A percentile compares a stretch with the other conserved stretches of the same genome.
Evolutionary conservation across 1,140 invertebrate species (phyloP).

Genomic region (Mylabris phalerata): DNA sequence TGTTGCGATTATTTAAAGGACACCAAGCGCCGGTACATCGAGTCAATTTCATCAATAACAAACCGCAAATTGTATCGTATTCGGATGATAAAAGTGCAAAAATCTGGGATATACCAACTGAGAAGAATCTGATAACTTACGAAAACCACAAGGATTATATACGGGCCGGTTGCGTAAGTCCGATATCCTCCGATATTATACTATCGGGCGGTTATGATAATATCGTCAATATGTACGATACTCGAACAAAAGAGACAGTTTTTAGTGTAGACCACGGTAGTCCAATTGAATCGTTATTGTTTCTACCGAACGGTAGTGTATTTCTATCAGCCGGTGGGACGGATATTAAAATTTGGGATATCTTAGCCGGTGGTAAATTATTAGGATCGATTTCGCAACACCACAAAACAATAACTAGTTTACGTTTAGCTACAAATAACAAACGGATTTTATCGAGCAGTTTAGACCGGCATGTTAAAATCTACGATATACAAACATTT

Average conservation of each 20-base stretch:
- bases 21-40: slow-evolving; percentile 67
- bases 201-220: slow-evolving; percentile 92
- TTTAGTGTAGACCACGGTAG: slow-evolving; percentile 78
- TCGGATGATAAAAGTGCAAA: slow-evolving; percentile 88
- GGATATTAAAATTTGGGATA: slow-evolving; percentile 91
- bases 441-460: slow-evolving; percentile 81
- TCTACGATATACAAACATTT: slow-evolving; percentile 84
- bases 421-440: slow-evolving; percentile 71
- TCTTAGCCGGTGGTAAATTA: slow-evolving; percentile 75
- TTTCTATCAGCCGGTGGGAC: slow-evolving; percentile 89
- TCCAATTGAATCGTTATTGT: slow-evolving; percentile 85
- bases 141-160: slow-evolving; percentile 74
- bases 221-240: slow-evolving; percentile 84
- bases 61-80: slow-evolving; percentile 77
- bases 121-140: slow-evolving; percentile 62
- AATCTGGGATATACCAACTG: slow-evolving; percentile 85
- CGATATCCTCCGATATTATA: slow-evolving; percentile 66
- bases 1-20: slow-evolving; percentile 61
- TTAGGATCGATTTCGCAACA: slow-evolving; percentile 74
- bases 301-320: slow-evolving; percentile 82
- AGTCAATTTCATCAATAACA: slow-evolving; percentile 73
- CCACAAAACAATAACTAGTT: slow-evolving; percentile 88
- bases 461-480: slow-evolving; percentile 89
- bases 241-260: slow-evolving; percentile 61
- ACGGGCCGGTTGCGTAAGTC: slow-evolving; percentile 71